Evolutionary conservation across 2,113 vertebrate genomes (phyloP), one percentile per base, ranked within the genome.

Genomic region (Catagonus wagneri): DNA sequence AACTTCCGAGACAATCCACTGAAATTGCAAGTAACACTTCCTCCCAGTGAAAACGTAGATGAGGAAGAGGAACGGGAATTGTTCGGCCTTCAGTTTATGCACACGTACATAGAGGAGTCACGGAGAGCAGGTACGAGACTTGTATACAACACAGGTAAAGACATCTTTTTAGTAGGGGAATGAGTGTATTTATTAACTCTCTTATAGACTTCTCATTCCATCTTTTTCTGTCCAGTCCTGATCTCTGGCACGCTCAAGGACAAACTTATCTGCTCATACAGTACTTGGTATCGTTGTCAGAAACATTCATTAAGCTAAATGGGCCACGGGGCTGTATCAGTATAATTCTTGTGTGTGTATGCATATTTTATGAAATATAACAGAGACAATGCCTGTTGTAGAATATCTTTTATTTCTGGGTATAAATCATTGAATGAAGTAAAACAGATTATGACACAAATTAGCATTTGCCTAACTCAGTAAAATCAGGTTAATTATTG

Each of bases 1-100:
- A 99, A 99, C 98, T 99, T 99, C 96, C 98, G 99, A 98, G 99
- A 99, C 98, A 99, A 99, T 66, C 99, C 99, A 12, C 89, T 99
- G 97, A 98, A 98, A 81, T 84, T 99, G 76, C 98, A 99, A 0
- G 97, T 99, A 93, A 98, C 96, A 0, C 98, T 99, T 72, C 98
- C 98, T 6, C 93, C 97, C 0, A 96, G 69, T 58, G 97, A 97
- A 89, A 97, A 95, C 34, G 12, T 34, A 52, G 99, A 99, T 0
- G 99, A 99, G 2, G 99, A 99, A 4, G 99, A 99, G 0, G 99
- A 99, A 96, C 98, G 97, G 76, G 99, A 99, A 97, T 97, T 99
- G 98, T 99, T 99, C 5, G 99, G 99, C 39, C 98, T 99, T 83
- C 99, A 99, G 72, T 99, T 99, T 97, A 99, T 99, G 99, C 98